Evolutionary conservation across 1,140 invertebrate species (phyloP), one percentile per base, ranked within the genome.

Genomic region (Charaxes varanes): DNA sequence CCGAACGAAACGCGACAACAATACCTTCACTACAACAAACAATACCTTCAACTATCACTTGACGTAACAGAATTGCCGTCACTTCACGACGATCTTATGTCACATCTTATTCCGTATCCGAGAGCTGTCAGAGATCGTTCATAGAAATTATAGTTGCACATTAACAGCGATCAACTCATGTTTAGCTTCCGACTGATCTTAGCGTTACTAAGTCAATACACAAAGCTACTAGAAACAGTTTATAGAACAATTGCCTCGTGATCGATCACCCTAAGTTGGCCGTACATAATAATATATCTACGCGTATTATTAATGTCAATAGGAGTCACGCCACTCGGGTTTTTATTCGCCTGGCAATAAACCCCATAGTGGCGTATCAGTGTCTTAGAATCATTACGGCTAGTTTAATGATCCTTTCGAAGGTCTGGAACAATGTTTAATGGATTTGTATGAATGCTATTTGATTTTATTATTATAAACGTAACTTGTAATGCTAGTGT

Each of bases 311-410:
- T 43, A 38, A 43, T 34, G 45, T 42, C 38, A 42, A 31, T 19
- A 38, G 28, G 24, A 11, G 41, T 43, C 37, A 43, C 23, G 27
- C 41, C 21, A 43, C 47, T 50, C 35, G 28, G 17, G 40, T 50
- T 50, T 50, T 50, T 50, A 50, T 32, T 15, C 32, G 22, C 24
- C n/a, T 4, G 8, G 46, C 24, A 49, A 49, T 50, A 44, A 50
- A 44, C 28, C 6, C 23, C 21, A 44, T 38, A 30, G 22, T 32
- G 12, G 47, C 41, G 8, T 50, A 34, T 30, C 28, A 11, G 15
- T 18, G 21, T 31, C 21, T 36, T 30, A 8, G 7, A 12, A 26
- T 32, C 30, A 23, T 18, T 16, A 19, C 7, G 8, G n/a, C n/a
- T 28, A 13, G 14, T 27, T 10, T 38, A 28, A 18, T 28, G 23